A percentile compares a stretch with the other conserved stretches of the same genome.
Evolutionary conservation across 2,888 invertebrate species (phyloP).

Genomic region (Sabellastarte sp.): DNA sequence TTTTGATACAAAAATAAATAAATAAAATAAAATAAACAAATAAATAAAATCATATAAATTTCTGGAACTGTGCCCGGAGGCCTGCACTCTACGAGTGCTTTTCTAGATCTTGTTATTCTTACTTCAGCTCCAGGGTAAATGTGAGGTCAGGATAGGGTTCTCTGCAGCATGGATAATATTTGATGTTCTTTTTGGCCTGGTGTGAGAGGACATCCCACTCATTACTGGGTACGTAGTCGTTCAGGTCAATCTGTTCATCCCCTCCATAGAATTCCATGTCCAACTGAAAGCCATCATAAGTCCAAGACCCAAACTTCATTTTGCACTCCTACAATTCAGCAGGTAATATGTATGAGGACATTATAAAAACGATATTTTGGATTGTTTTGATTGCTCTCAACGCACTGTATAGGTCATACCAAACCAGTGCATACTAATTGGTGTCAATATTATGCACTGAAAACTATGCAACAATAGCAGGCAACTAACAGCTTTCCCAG

Average conservation of each 20-base stretch:
- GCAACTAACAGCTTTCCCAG: no score
- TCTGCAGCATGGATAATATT: constrained; percentile 48
- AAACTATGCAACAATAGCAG: no score
- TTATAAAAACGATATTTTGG: no score
- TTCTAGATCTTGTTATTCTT: no score
- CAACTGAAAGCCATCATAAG: constrained; percentile 48
- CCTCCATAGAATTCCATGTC: constrained; percentile 37
- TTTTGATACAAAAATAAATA: background rate
- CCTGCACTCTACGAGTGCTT: no score
- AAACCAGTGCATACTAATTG: no score
- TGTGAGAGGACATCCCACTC: constrained; percentile 46
- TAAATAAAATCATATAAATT: background rate
- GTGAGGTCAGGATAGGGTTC: constrained; percentile 52
- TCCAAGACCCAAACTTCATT: constrained; percentile 58
- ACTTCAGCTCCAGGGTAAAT: constrained; percentile 44
- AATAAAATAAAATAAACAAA: no score
- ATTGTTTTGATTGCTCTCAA: no score
- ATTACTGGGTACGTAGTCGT: constrained; percentile 53
- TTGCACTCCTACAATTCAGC: no score
- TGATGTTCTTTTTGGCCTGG: constrained; percentile 42
- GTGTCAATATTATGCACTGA: no score
- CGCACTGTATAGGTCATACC: no score
- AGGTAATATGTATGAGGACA: no score
- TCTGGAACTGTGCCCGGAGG: background rate
- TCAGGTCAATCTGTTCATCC: constrained; percentile 22